Evolutionary conservation across 2,797 vertebrate genomes (phyloP), one percentile per base, ranked within the genome.

Genomic region (Graptemys geographica): DNA sequence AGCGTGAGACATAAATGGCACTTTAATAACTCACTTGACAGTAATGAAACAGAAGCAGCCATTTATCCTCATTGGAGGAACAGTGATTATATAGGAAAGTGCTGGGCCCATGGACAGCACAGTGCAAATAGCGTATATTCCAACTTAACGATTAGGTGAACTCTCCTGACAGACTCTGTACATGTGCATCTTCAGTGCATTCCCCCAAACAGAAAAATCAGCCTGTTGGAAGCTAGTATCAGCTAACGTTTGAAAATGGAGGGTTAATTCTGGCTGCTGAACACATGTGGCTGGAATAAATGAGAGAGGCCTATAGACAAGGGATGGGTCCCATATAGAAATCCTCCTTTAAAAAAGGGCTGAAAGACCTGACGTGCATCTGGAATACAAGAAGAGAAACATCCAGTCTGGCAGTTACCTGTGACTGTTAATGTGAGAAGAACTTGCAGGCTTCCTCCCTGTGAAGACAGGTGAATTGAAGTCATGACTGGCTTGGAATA

Each of bases 31-130:
- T 87, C 95, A 95, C 91, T 93, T 94, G 87, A 88, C 96, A 97
- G 94, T 96, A 95, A 96, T 94, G 92, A 97, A 97, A 95, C 89
- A 90, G 92, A 97, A 97, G 95, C 89, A 90, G 59, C 81, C 92
- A 96, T 95, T 97, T 97, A 92, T 93, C 94, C 94, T 97, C 95
- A 94, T 92, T 96, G 92, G 87, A 95, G 90, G 92, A 94, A 92
- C 89, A 72, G 92, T 95, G 86, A 95, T 94, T 95, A 90, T 93
- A 90, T 90, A 79, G 93, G 89, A 96, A 95, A 96, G 94, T 87
- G 90, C 86, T 1, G 28, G 53, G 88, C 90, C 95, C 49, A 59
- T 86, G 89, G 78, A 89, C 90, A 92, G 92, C 94, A 94, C 93
- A 91, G 94, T 56, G 88, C 95, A 97, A 96, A 96, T 74, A 78